These are phyloP conservation scores for Dinocampus coccinellae DNA, from an alignment of 2,888 invertebrate genomes.

Conservation along the genomic window DNA sequence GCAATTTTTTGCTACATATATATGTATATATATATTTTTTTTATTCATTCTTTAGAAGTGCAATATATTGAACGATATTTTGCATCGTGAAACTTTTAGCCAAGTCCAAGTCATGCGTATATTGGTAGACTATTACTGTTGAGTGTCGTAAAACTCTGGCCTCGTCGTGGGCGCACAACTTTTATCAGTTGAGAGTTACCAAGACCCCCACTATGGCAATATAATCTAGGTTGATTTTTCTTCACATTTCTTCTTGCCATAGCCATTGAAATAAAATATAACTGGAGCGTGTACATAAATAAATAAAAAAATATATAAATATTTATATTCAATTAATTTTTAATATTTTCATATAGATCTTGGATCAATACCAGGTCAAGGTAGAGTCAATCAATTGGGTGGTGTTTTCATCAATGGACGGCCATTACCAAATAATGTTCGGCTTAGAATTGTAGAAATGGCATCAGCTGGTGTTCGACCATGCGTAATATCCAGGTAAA, in stretches of 20 bases:
- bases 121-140: slow-evolving; percentile 57
- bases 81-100: background rate
- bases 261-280: background rate
- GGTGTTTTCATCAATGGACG: slow-evolving; percentile 98
- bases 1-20: too few species aligned
- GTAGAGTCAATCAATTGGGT: slow-evolving; percentile 96
- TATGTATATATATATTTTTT: background rate
- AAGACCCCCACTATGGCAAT: slow-evolving; percentile 1
- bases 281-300: background rate
- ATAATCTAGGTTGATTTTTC: slow-evolving; percentile 2
- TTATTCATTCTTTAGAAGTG: background rate
- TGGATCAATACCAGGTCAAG: slow-evolving; percentile 81
- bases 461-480: slow-evolving; percentile 96
- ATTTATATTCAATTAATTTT: slow-evolving; percentile 1
- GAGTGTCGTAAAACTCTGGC: slow-evolving; percentile 54
- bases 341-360: slow-evolving; percentile 54
- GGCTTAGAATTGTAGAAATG: slow-evolving; percentile 96
- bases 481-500: slow-evolving; percentile 87
- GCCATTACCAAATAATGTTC: slow-evolving; percentile 94
- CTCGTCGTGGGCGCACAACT: slow-evolving; percentile 27
- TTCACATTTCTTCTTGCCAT: background rate
- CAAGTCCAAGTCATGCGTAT: background rate
- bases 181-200: slow-evolving; percentile 31
- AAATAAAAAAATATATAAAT: background rate
- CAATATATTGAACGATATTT: background rate